Base-by-base conservation (phyloP, 2,113 vertebrate genomes). In the Phrynosoma blainvillii region DNA sequence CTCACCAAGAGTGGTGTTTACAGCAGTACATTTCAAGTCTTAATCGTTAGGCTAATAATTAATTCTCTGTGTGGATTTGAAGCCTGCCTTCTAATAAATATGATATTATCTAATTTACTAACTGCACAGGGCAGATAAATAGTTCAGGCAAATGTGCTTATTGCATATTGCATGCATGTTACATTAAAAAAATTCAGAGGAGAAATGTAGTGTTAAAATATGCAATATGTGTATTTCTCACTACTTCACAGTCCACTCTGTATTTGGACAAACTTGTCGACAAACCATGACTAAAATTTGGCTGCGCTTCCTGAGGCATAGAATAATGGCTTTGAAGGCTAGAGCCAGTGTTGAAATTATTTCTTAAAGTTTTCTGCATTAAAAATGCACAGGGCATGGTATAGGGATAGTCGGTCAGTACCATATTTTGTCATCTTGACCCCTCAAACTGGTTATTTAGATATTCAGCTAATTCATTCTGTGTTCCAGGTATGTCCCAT, bases 401-500 rank as follows among this genome's bases (percentile, higher is more conserved):
- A 2, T 65, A 65, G 36, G 25, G 2, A 8, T 21, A n/a, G 56
- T 65, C 11, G 5, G 59, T 59, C 40, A 8, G 20, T 74, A 32
- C n/a, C 68, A 68, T 75, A 56, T 12, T 84, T 62, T 36, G 30
- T 23, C 25, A 47, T 23, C 1, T 36, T 18, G 9, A 5, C 10
- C 62, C 40, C 12, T 47, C 1, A 62, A 52, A 59, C 1, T 25
- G 79, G 23, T 30, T 14, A 66, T 42, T 85, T 66, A 84, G 0
- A 0, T 66, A 71, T 52, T 0, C 21, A 12, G 0, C 1, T 7
- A 18, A 78, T 25, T 21, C 2, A 32, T 8, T 89, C 56, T 87
- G 56, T 80, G 1, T 79, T 94, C 30, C 94, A 99, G 98, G 88
- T 97, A 97, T 0, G 98, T 99, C 59, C 97, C 98, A 0, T 99